Percentiles rank a stretch among this genome's conserved stretches.
Conservation (phyloP, 2,113 vertebrate genomes). For the Gobio gobio region DNA sequence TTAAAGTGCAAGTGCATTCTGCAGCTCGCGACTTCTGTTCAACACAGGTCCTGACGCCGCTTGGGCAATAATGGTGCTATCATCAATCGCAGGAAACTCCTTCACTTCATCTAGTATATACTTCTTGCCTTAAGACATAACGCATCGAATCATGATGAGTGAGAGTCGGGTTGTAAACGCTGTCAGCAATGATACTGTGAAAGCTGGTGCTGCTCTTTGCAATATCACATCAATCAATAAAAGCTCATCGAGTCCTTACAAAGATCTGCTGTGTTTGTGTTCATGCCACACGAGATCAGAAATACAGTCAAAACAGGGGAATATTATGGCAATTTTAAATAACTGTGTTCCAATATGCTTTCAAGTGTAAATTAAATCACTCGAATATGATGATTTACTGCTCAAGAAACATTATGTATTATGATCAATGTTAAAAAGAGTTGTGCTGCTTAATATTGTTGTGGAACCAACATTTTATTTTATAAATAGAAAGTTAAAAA, state of each 20-base stretch:
- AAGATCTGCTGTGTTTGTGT: neutral
- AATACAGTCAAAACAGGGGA: neutral
- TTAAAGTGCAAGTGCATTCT: slow-evolving; percentile 7
- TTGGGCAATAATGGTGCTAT: slow-evolving; percentile 39
- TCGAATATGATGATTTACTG: neutral
- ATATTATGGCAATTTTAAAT: neutral
- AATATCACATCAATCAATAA: slow-evolving; percentile 28
- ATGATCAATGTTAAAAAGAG: neutral
- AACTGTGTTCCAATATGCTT: neutral
- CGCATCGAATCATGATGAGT: slow-evolving; percentile 1
- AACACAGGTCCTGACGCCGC: neutral
- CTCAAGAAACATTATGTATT: neutral
- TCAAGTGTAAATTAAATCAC: neutral
- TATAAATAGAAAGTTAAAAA: neutral
- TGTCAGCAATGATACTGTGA: slow-evolving; percentile 19
- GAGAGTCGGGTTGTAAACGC: slow-evolving; percentile 5
- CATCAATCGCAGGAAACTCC: neutral
- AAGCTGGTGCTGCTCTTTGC: slow-evolving; percentile 21
- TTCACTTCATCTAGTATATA: slow-evolving; percentile 11
- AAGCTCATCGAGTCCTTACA: neutral
- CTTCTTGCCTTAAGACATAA: slow-evolving; percentile 31
- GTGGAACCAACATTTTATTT: neutral
- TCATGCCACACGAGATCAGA: neutral
- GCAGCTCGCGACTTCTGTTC: neutral
- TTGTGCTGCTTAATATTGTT: neutral